These are phyloP conservation scores for Sarcophaga carnaria DNA, from an alignment of 2,888 invertebrate genomes.

Conservation along the genomic window DNA sequence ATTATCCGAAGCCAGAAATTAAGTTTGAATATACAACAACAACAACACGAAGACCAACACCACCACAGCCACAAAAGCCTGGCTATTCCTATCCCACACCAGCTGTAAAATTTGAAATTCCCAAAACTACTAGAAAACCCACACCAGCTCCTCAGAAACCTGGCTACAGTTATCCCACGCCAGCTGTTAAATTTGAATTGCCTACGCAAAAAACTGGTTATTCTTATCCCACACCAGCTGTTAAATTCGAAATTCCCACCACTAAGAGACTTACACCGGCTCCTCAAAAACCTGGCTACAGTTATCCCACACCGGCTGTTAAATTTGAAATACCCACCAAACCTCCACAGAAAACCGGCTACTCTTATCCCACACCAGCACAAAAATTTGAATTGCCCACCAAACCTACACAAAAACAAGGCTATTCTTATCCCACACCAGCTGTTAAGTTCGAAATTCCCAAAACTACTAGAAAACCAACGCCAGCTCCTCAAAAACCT, in stretches of 20 bases:
- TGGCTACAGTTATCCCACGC: slow-evolving; percentile 56
- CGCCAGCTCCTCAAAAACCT: slow-evolving; percentile 41
- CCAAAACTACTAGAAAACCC: slow-evolving; percentile 52
- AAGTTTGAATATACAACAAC: slow-evolving; percentile 24
- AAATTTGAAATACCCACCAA: slow-evolving; percentile 70
- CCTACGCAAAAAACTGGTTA: slow-evolving; percentile 57
- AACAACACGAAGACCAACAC: not conserved
- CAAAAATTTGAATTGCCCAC: slow-evolving; percentile 71
- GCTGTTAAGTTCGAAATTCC: slow-evolving; percentile 32
- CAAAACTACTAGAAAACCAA: slow-evolving; percentile 34
- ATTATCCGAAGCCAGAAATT: slow-evolving; percentile 50
- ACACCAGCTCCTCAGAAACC: slow-evolving; percentile 44
- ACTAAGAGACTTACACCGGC: slow-evolving; percentile 35
- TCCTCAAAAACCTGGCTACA: slow-evolving; percentile 57
- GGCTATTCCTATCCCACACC: slow-evolving; percentile 74
- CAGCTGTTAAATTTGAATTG: slow-evolving; percentile 33
- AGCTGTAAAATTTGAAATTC: slow-evolving; percentile 45
- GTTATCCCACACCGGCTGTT: slow-evolving; percentile 56
- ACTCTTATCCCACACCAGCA: slow-evolving; percentile 72
- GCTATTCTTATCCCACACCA: slow-evolving; percentile 73
- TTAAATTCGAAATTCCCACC: slow-evolving; percentile 69
- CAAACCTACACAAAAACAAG: slow-evolving; percentile 37
- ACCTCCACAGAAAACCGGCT: slow-evolving; percentile 63
- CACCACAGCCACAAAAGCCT: slow-evolving; percentile 26
- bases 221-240: slow-evolving; percentile 52